These are phyloP conservation scores for Stylophora pistillata DNA, from an alignment of 64 coral and sea anemone species.

Conservation along the genomic window DNA sequence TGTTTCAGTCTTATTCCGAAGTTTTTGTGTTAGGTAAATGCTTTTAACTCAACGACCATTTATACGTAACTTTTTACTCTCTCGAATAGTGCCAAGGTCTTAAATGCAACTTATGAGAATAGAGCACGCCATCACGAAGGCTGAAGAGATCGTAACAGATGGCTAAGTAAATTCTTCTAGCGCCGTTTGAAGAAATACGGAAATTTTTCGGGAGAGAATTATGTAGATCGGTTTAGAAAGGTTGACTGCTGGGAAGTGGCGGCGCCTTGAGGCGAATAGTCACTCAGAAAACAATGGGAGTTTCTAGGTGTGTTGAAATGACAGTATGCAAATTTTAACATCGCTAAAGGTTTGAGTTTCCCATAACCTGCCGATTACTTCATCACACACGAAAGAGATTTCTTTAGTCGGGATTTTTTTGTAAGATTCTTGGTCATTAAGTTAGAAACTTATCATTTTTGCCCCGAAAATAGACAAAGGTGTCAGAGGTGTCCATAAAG, in stretches of 20 bases:
- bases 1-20: too few relatives aligned
- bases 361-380: background rate
- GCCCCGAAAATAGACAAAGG: background rate
- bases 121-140: background rate
- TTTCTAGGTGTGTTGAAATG: background rate
- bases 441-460: background rate
- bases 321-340: constrained; percentile 7
- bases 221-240: background rate
- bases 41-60: background rate
- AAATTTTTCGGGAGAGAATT: background rate
- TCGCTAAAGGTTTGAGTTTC: background rate
- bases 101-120: background rate
- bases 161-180: background rate
- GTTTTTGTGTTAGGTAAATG: background rate
- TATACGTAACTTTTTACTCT: background rate
- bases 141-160: background rate
- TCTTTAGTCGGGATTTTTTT: background rate
- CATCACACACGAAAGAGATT: background rate
- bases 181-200: background rate
- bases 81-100: background rate
- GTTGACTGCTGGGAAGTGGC: background rate
- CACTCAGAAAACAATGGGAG: background rate
- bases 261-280: background rate
- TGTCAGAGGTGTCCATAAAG: too few relatives aligned
- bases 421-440: background rate